Base-by-base conservation (phyloP, 2,113 vertebrate genomes). In the Perca flavescens region DNA sequence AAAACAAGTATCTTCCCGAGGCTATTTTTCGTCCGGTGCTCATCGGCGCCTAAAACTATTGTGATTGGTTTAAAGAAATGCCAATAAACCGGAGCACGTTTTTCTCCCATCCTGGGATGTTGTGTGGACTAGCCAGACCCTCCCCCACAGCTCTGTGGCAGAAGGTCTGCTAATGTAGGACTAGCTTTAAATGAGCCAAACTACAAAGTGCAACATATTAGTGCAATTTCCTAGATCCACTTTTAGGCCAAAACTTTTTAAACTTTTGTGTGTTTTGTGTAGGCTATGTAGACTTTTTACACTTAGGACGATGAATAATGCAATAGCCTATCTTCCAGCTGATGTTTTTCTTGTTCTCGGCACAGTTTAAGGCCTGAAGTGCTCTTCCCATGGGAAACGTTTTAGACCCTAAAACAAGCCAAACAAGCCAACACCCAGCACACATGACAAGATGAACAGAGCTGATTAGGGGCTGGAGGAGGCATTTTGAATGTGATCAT, bases 331-430 rank as follows among this genome's bases (percentile, higher is more conserved):
- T 60, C 17, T 58, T 40, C 40, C 14, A 4, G 56, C 17, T 34
- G 12, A 25, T 61, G 58, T 22, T 36, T 54, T 28, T 74, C 25
- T 31, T 25, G 0, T n/a, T 16, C 25, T 31, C 16, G 9, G 61
- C 43, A 36, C 19, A 22, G 22, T 15, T 28, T 28, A 21, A 36
- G 61, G 19, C 21, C 47, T 65, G 28, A 31, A 49, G 8, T 22
- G 54, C 22, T 69, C 57, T 79, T 84, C 82, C 82, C 82, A 69
- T 52, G 76, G 82, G 82, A 84, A 84, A 69, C 64, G 36, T 64
- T n/a, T 57, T 69, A 79, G 69, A 36, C 65, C 65, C 71, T 50
- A 57, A 74, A 73, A 40, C 58, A 74, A 56, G 71, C 69, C 8
- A 10, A 40, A 84, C 28, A 34, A 69, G 77, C 71, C 82, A 58